Percentiles rank a stretch among this genome's conserved stretches.
Evolutionary conservation across 2,888 invertebrate species (phyloP).

Genomic region (Polyommatus iphigenia): DNA sequence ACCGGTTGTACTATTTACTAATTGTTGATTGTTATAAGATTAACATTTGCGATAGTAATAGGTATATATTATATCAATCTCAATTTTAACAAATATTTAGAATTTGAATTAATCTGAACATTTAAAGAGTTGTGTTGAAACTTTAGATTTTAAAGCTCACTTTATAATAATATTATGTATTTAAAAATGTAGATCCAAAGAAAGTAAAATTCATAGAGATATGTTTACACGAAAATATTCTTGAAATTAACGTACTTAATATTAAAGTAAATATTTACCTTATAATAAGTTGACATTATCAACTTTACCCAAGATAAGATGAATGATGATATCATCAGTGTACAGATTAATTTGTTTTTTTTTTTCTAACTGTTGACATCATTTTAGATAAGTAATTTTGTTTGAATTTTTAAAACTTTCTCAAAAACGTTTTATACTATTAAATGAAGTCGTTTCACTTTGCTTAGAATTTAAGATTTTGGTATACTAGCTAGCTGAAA

Average conservation of each 20-base stretch:
- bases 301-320: background rate
- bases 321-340: slow-evolving; percentile 1
- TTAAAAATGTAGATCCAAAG: background rate
- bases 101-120: no score
- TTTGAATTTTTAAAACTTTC: background rate
- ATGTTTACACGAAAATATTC: background rate
- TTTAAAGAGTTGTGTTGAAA: no score
- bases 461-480: background rate
- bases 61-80: no score
- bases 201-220: background rate
- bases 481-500: no score
- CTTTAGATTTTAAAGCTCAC: no score
- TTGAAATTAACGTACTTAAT: background rate
- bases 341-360: background rate
- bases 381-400: background rate
- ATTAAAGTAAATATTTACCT: background rate
- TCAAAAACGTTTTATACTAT: background rate
- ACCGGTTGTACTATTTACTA: no score
- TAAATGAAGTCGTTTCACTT: background rate
- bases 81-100: no score
- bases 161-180: no score
- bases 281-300: background rate
- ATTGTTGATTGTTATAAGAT: no score
- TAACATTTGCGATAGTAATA: no score
- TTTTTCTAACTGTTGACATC: background rate